Base-by-base conservation (phyloP, 2,797 vertebrate species). In the Rallus crepitans region DNA sequence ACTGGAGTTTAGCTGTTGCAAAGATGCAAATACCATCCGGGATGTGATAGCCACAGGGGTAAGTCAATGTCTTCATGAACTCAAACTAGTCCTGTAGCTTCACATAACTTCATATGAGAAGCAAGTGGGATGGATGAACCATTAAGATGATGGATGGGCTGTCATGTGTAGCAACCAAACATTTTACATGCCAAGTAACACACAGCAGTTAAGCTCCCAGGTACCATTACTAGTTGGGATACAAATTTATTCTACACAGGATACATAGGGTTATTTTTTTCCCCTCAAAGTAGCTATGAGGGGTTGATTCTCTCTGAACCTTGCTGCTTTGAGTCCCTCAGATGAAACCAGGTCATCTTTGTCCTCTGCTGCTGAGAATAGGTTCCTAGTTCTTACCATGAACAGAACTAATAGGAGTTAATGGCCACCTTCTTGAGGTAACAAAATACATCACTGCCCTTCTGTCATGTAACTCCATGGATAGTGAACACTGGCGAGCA, bases 231-330 rank as follows among this genome's bases (percentile, higher is more conserved):
- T 18, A 23, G 18, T 14, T 24, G 25, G 5, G n/a, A 25, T 10
- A 30, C 12, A 27, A 60, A 50, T 35, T 85, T 31, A 19, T 60
- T 53, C 69, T 23, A 1, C 37, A 24, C 3, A 25, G 35, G 39
- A 68, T 10, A 40, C 20, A 53, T 1, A n/a, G 25, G 20, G 33
- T 17, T 71, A 2, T 45, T 66, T 52, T 71, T 71, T 61, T 8
- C 1, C 17, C 45, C 11, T 0, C 35, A 45, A 76, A 40, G 2
- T 1, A 7, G 35, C 24, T 4, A 3, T 0, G 15, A 50, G 7
- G 27, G 33, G 33, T 40, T 55, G 31, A 33, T 40, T 59, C 15
- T 11, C 42, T 17, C 19, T 0, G 40, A 69, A 16, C 3, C 13
- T 50, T 7, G 1, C 18, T 1, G 50, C 19, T 64, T 9, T 40